Conservation (phyloP, 1,140 invertebrate species). For the Ephestia elutella region DNA sequence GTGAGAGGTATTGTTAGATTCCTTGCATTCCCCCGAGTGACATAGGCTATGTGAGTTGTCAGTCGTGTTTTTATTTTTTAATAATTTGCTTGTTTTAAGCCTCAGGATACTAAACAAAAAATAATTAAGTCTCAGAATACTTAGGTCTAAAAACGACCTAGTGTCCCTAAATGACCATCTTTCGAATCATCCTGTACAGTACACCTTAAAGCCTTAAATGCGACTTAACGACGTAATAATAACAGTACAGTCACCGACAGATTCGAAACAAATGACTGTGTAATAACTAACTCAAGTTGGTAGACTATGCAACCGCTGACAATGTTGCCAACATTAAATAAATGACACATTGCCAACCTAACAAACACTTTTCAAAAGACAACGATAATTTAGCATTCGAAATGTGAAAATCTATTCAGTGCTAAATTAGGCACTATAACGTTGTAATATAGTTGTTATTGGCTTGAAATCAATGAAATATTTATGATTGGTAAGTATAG, state of each 20-base stretch:
- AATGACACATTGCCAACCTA: background rate
- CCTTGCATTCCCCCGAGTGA: too few relatives aligned
- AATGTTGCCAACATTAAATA: background rate
- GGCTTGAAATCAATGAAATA: background rate
- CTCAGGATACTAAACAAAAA: too few relatives aligned
- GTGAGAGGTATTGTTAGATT: too few relatives aligned
- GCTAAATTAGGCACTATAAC: background rate
- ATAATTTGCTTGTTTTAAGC: too few relatives aligned
- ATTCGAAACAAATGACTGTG: constrained; percentile 1
- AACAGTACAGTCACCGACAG: background rate
- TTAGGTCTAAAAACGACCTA: too few relatives aligned
- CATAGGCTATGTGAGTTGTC: too few relatives aligned
- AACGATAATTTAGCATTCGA: constrained; percentile 1
- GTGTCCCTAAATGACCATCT: too few relatives aligned
- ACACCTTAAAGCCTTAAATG: background rate
- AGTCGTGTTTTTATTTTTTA: too few relatives aligned
- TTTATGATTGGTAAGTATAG: background rate
- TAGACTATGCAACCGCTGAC: background rate
- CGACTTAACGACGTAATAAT: background rate
- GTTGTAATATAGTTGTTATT: background rate
- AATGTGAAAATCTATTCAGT: background rate
- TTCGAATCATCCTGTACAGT: too few relatives aligned
- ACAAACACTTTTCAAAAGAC: constrained; percentile 5
- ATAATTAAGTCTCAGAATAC: too few relatives aligned
- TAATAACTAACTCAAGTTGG: background rate